Conservation (phyloP, 92 coral and sea anemone species). For the Actinostola sp. region DNA sequence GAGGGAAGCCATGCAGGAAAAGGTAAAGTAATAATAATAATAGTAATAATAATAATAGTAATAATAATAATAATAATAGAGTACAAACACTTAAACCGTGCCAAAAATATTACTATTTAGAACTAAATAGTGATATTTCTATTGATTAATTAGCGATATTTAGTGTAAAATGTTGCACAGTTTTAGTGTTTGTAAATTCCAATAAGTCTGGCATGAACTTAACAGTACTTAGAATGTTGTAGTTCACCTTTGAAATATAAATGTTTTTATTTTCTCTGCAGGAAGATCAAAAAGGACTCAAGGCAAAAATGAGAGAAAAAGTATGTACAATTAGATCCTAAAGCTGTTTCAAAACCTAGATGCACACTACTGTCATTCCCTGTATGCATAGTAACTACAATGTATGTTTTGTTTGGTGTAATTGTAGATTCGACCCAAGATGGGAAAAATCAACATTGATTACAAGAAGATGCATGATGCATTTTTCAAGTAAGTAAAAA, state of each 20-base stretch:
- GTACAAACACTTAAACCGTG: too few relatives aligned
- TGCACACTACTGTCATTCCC: too few relatives aligned
- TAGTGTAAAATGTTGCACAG: too few relatives aligned
- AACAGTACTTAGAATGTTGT: too few relatives aligned
- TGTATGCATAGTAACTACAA: background rate
- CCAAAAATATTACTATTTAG: too few relatives aligned
- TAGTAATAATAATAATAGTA: background rate
- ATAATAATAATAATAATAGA: too few relatives aligned
- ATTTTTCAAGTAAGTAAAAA: conserved; percentile 91
- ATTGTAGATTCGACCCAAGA: conserved; percentile 91
- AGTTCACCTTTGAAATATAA: too few relatives aligned
- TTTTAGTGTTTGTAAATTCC: too few relatives aligned
- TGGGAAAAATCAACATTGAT: conserved; percentile 98
- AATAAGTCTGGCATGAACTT: too few relatives aligned
- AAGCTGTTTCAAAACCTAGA: too few relatives aligned
- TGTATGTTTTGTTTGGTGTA: background rate
- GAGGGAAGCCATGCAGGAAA: conserved; percentile 99
- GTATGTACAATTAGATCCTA: conserved; percentile 37
- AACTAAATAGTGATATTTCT: too few relatives aligned
- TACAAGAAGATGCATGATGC: conserved; percentile 99
- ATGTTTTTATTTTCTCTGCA: conserved; percentile 9
- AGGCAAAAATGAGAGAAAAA: conserved; percentile 99
- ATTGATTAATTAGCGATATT: too few relatives aligned
- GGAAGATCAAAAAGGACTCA: conserved; percentile 97
- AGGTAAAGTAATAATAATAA: conserved; percentile 40